phyloP scores from a whole-genome alignment of 2,888 invertebrate genomes.

The Ephialtes manifestator region DNA sequence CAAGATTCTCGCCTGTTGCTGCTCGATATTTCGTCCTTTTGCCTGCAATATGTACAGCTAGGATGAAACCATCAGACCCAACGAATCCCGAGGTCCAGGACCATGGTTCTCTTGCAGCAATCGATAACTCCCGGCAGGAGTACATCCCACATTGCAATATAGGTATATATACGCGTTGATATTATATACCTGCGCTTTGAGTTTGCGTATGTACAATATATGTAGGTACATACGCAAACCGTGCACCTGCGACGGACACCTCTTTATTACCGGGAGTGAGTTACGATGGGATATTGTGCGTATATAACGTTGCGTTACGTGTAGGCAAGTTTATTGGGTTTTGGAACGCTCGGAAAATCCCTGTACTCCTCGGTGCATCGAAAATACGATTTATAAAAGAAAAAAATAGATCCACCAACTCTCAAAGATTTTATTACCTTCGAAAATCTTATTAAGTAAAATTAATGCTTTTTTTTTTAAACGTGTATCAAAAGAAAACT shows the following conservation, averaged over 20 bases:
- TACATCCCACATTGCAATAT: conserved; percentile 37
- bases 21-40: conserved; percentile 43
- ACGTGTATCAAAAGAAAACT: no score
- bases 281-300: conserved; percentile 66
- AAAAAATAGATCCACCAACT: no score
- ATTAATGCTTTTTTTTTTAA: no score
- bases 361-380: conserved; percentile 18
- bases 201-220: conserved; percentile 43
- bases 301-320: conserved; percentile 40
- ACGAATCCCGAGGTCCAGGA: conserved; percentile 20
- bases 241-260: conserved; percentile 71
- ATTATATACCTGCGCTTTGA: conserved; percentile 43
- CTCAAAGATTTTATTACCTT: not conserved
- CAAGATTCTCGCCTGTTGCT: conserved; percentile 56
- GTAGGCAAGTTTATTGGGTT: conserved; percentile 58
- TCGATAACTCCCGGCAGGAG: conserved; percentile 64
- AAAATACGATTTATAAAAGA: not conserved
- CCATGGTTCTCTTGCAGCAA: conserved; percentile 48
- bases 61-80: conserved; percentile 1
- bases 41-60: not conserved
- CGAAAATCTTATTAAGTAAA: not conserved
- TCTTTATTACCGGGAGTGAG: conserved; percentile 69
- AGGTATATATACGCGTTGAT: conserved; percentile 30
- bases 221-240: conserved; percentile 62
- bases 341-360: conserved; percentile 52